Evolutionary conservation across 2,797 vertebrate genomes (phyloP).

Genomic region (Petrocephalus sullivani): DNA sequence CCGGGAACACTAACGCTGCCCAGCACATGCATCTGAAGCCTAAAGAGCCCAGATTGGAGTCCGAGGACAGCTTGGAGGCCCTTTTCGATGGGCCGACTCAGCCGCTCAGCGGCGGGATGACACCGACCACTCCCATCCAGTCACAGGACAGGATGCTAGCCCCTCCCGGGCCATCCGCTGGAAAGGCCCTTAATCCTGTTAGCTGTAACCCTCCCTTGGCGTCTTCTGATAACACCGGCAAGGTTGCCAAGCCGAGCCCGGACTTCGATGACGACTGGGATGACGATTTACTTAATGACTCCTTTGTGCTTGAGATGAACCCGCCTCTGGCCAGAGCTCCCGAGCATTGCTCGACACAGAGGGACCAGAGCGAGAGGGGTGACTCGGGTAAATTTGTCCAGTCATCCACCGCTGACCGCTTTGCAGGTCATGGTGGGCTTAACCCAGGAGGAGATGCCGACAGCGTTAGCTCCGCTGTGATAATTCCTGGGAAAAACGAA

Average conservation of each 20-base stretch:
- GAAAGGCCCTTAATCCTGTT: background rate
- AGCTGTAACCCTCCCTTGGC: background rate
- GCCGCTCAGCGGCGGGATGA: constrained; percentile 60
- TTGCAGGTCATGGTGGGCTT: background rate
- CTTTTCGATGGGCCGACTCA: constrained; percentile 85
- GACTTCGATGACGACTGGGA: constrained; percentile 75
- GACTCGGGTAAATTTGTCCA: background rate
- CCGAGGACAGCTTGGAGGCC: constrained; percentile 68
- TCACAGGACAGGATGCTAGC: constrained; percentile 44
- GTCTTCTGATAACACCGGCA: constrained; percentile 8
- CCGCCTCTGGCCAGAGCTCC: constrained; percentile 50
- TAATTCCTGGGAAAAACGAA: constrained; percentile 34
- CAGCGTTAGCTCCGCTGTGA: constrained; percentile 14
- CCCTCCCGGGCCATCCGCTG: background rate
- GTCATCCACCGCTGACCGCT: constrained; percentile 23
- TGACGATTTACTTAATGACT: constrained; percentile 71
- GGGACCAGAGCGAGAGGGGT: constrained; percentile 3
- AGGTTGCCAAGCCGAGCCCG: constrained; percentile 17
- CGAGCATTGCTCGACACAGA: constrained; percentile 52
- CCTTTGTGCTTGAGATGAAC: constrained; percentile 71
- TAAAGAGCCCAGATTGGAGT: constrained; percentile 45
- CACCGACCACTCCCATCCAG: constrained; percentile 53
- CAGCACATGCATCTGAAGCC: constrained; percentile 32
- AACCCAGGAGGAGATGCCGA: constrained; percentile 27
- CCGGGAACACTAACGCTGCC: constrained; percentile 21